Evolutionary conservation across 2,888 invertebrate species (phyloP), one percentile per base, ranked within the genome.

Genomic region (Ophioninae sp.): DNA sequence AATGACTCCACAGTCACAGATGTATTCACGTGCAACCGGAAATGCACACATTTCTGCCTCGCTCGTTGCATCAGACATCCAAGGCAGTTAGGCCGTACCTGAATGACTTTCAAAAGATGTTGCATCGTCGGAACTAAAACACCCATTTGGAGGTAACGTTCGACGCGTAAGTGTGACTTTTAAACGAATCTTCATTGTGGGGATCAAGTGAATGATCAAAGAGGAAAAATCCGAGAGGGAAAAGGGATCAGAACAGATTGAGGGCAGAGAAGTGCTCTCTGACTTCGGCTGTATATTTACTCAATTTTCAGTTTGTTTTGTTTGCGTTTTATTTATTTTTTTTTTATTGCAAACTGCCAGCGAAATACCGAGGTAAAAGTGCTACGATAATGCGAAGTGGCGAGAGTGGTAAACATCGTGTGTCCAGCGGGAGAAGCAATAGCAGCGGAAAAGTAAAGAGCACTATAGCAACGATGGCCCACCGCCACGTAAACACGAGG

Each of bases 401-500:
- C 64, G 61, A 73, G 82, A 69, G 85, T 67, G 83, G 83, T 75
- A 74, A 75, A 81, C 78, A 75, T 71, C 80, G 79, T 71, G 77
- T 61, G 30, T 77, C 58, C 65, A 20, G 39, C 79, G n/a, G 58
- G 58, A 82, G 71, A 67, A 74, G 59, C 73, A 61, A 44, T 67
- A 71, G 63, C 64, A 71, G 61, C 37, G 17, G 79, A 67, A 74
- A 44, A 74, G 64, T 39, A 58, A 65, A 76, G 41, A 20, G 30
- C 22, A 76, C 75, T 56, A 22, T 39, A 67, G n/a, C 41, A 73
- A 68, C 73, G 64, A 77, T 78, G 74, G 73, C 74, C 30, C 78
- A 59, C 58, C 23, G 56, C 67, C 17, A 56, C 69, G 64, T 74
- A 71, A 83, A 86, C 87, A 87, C 83, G 87, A 82, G 83, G 86